Evolutionary conservation across 2,888 invertebrate species (phyloP), one percentile per base, ranked within the genome.

Genomic region (Pheosia tremula): DNA sequence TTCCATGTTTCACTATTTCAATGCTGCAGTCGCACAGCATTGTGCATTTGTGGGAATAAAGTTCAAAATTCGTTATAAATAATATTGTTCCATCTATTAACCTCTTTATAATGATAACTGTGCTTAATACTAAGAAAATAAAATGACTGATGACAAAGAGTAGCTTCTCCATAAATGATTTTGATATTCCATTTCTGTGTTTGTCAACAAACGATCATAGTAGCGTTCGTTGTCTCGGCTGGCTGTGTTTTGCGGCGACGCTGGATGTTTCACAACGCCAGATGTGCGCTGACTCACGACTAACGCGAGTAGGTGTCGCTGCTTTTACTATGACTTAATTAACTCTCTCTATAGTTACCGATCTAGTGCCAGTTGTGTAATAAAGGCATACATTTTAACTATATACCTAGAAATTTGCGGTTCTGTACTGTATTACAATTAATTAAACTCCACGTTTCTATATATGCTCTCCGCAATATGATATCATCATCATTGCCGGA

Each of bases 201-300:
- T 62, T 61, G 41, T 56, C 62, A 58, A 58, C 58, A 62, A 60
- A 56, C 57, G 50, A 61, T 47, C 39, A 8, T 61, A 64, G 57
- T 64, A 55, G 59, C 59, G 58, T 61, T 64, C 58, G 66, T 63
- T 65, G 58, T 64, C 61, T 65, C 63, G 60, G 68, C 66, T 71
- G 68, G 69, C 58, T 66, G 69, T 67, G 68, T 72, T 68, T 69
- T 74, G 71, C 71, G 57, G 68, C 62, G 56, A 61, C 62, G 64
- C 63, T 53, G 59, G 63, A 61, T 67, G 68, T 83, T 84, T 76
- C 83, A 79, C 79, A 87, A 89, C 79, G 78, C 87, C 89, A 90
- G 89, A 87, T 90, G 90, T 84, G 55, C 77, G 74, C 71, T 90
- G 89, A 91, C 77, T 90, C 89, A 90, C 75, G 59, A 24, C 55